Base-by-base conservation (phyloP, 2,797 vertebrate species). In the Odontamblyopus lacepedii region DNA sequence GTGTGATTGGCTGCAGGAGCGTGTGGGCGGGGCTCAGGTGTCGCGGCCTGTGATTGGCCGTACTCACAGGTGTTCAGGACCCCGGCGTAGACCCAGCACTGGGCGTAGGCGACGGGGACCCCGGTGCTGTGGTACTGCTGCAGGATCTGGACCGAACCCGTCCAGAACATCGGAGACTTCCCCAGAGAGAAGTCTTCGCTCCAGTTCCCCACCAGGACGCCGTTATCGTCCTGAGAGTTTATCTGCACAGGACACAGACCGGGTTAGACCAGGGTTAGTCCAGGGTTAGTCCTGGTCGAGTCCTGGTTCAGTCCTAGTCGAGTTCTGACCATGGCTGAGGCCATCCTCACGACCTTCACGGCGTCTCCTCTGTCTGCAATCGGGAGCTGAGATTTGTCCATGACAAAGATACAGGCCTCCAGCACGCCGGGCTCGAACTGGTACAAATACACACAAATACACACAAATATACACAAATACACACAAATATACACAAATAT, bases 1-100 rank as follows among this genome's bases (percentile, higher is more conserved):
- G 6, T 57, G 19, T 57, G 55, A 57, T 26, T 57, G n/a, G 55
- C 55, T 57, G 55, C 2, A 3, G 9, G 6, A 6, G 12, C 1
- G 4, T 15, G 57, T 26, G 7, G 1, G 23, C 27, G n/a, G 60
- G 16, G 0, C 18, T 62, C 2, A 2, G 41, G 0, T 9, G 85
- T 96, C 97, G 80, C 97, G 94, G 77, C 96, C 95, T 26, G 3
- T 60, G 27, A 26, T 29, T 4, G n/a, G 56, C 2, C 9, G 26
- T 1, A n/a, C 95, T 93, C 90, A 98, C 97, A 96, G 0, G 96
- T 96, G 85, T 96, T 97, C 79, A 98, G 94, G 78, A 97, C 95
- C 11, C 96, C 97, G 0, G 97, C 96, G 16, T 92, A 98, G 77
- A 98, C 97, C 97, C 97, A 99, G 85, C 97, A 99, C 79, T 99